Percentiles rank a stretch among this genome's conserved stretches.
Evolutionary conservation across 2,888 invertebrate species (phyloP).

Genomic region (Tetrapedia diversipes): DNA sequence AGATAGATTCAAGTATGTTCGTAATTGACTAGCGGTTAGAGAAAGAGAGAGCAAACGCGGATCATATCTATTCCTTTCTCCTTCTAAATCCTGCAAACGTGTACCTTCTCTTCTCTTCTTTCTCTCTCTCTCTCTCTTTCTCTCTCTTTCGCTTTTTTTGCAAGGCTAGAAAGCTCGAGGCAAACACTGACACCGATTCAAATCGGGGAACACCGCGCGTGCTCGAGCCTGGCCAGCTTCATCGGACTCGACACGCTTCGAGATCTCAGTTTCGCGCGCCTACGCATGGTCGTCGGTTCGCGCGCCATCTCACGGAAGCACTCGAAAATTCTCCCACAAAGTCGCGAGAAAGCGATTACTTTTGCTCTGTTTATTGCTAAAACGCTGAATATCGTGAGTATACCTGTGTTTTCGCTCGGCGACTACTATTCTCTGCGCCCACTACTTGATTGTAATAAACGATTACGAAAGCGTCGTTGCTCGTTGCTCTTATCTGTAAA

Average conservation of each 20-base stretch:
- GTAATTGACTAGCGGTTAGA: conserved; percentile 80
- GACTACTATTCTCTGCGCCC: conserved; percentile 45
- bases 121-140: background rate
- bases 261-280: conserved; percentile 6
- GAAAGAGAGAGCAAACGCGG: conserved; percentile 16
- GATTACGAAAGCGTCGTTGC: conserved; percentile 62
- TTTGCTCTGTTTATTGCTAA: conserved; percentile 57
- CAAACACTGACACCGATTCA: background rate
- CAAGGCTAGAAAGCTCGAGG: conserved; percentile 9
- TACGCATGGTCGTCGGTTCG: conserved; percentile 36
- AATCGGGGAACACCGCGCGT: conserved; percentile 14
- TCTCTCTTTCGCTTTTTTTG: background rate
- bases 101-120: background rate
- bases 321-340: conserved; percentile 45
- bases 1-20: conserved; percentile 73
- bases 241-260: background rate
- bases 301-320: conserved; percentile 58
- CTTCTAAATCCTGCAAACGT: no score
- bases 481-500: conserved; percentile 55
- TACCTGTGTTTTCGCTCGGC: conserved; percentile 50
- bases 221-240: conserved; percentile 3
- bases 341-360: conserved; percentile 56
- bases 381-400: conserved; percentile 60
- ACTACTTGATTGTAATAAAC: conserved; percentile 59
- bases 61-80: background rate